phyloP scores from a whole-genome alignment of 2,113 vertebrate genomes.

The Tinamus guttatus region DNA sequence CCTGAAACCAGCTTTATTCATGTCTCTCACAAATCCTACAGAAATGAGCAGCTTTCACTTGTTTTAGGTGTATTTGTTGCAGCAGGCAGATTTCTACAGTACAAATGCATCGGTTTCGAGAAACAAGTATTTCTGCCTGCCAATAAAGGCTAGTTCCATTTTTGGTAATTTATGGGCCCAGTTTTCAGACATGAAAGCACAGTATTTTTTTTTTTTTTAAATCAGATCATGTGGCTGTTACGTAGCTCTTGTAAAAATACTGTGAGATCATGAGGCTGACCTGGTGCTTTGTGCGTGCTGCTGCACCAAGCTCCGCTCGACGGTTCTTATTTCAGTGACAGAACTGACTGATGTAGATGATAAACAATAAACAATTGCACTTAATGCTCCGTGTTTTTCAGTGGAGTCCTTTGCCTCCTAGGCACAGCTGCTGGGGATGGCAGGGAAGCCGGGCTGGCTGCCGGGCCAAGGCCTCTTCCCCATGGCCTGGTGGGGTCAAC shows the following conservation, averaged over 20 bases:
- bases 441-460: not conserved
- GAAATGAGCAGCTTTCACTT: not conserved
- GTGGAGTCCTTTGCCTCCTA: not conserved
- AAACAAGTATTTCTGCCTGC: not conserved
- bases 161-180: not conserved
- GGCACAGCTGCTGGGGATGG: too few relatives aligned
- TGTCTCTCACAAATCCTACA: not conserved
- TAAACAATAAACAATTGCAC: not conserved
- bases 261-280: not conserved
- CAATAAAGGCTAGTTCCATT: not conserved
- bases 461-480: not conserved
- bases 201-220: not conserved
- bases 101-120: not conserved
- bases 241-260: not conserved
- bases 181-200: not conserved
- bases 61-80: not conserved
- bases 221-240: not conserved
- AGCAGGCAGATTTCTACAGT: not conserved
- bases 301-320: not conserved
- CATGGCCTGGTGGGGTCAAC: accelerated
- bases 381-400: not conserved
- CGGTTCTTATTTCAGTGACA: not conserved
- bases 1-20: not conserved
- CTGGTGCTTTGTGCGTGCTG: not conserved
- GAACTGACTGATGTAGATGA: not conserved